phyloP scores from a whole-genome alignment of 2,797 vertebrate species.

The Characodon lateralis region DNA sequence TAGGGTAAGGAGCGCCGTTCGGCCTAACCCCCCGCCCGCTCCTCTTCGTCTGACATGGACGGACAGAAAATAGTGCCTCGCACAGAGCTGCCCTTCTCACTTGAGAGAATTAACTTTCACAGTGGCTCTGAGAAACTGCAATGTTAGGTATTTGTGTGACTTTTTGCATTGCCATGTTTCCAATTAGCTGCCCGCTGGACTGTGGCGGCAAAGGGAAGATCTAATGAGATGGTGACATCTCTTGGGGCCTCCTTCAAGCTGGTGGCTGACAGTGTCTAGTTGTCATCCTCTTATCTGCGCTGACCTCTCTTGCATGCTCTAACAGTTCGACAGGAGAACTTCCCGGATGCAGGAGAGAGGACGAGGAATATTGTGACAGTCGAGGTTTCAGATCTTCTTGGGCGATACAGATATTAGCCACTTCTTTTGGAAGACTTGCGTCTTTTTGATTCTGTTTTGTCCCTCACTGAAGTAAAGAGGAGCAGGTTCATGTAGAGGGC shows the following conservation, averaged over 20 bases:
- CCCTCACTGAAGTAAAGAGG: constrained; percentile 4
- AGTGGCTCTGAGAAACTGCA: constrained; percentile 22
- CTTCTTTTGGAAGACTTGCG: constrained; percentile 27
- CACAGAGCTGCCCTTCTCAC: constrained; percentile 44
- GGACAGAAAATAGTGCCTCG: constrained; percentile 32
- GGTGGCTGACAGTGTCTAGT: constrained; percentile 15
- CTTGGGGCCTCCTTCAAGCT: background rate
- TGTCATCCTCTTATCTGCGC: background rate
- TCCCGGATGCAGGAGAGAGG: background rate
- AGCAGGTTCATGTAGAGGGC: constrained; percentile 89
- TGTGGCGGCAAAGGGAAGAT: constrained; percentile 2
- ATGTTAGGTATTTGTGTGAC: constrained; percentile 19
- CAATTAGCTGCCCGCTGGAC: constrained; percentile 29
- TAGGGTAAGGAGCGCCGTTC: constrained; percentile 61
- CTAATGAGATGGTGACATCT: constrained; percentile 27
- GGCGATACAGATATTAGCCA: constrained; percentile 12
- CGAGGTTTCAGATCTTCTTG: background rate
- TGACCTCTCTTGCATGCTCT: constrained; percentile 1
- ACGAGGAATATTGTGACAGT: background rate
- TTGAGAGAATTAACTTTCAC: constrained; percentile 50
- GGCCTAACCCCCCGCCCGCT: constrained; percentile 10
- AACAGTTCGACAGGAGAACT: background rate
- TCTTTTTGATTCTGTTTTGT: constrained; percentile 14
- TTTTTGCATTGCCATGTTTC: constrained; percentile 37
- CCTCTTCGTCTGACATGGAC: constrained; percentile 31